Conservation (phyloP, 2,113 vertebrate genomes). For the Cryptomyrus ogoouensis region DNA sequence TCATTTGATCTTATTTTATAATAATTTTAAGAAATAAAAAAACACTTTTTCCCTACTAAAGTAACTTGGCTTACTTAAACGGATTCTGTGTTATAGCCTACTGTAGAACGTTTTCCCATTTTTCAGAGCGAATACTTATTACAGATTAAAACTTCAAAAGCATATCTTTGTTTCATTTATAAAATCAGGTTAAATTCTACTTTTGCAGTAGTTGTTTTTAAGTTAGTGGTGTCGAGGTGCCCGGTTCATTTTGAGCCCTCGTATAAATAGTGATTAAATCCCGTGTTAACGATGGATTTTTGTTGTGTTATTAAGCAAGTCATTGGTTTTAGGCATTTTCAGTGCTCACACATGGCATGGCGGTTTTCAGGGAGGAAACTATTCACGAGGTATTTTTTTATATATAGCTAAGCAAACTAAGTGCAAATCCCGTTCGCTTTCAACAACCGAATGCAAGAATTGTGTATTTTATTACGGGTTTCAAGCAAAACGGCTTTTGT, state of each 20-base stretch:
- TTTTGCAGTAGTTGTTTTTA: not conserved
- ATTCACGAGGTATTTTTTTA: not conserved
- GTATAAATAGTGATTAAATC: not conserved
- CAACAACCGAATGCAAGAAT: not conserved
- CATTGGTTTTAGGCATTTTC: not conserved
- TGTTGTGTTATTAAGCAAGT: not conserved
- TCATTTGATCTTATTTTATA: not conserved
- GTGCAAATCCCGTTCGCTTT: not conserved
- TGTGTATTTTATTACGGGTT: not conserved
- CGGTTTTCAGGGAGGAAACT: slow-evolving; percentile 4
- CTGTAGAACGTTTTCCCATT: not conserved
- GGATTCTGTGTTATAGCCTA: not conserved
- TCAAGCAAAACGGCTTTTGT: slow-evolving; percentile 5
- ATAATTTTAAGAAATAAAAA: not conserved
- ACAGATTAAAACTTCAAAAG: not conserved
- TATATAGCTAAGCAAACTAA: not conserved
- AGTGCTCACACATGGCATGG: not conserved
- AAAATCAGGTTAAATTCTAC: not conserved
- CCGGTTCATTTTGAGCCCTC: not conserved
- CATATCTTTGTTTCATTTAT: not conserved
- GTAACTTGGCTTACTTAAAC: not conserved
- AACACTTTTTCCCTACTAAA: not conserved
- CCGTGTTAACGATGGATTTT: not conserved
- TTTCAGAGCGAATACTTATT: not conserved
- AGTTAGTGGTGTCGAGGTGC: not conserved